A percentile compares a stretch with the other conserved stretches of the same genome.
Conservation (phyloP, 1,140 invertebrate species). For the Grapholita molesta region DNA sequence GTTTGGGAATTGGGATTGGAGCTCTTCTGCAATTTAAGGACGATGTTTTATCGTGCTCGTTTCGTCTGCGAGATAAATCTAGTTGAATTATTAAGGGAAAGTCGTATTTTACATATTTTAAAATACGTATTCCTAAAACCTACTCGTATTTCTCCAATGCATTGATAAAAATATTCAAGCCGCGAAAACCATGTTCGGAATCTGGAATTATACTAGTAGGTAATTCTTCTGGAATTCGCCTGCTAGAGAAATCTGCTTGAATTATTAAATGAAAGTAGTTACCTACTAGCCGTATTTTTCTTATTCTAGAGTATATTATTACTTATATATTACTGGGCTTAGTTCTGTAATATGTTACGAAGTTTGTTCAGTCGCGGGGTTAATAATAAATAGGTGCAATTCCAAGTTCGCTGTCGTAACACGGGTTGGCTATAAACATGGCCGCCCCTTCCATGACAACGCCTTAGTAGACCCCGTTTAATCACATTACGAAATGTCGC, state of each 20-base stretch:
- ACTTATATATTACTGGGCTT: neutral
- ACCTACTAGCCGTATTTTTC: neutral
- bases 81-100: constrained; percentile 3
- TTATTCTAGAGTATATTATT: neutral
- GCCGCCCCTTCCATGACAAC: neutral
- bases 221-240: neutral
- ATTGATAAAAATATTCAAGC: too few relatives aligned
- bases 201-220: too few relatives aligned
- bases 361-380: neutral
- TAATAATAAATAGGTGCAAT: constrained; percentile 12
- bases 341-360: neutral
- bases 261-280: neutral
- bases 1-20: neutral
- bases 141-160: too few relatives aligned
- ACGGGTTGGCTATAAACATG: neutral
- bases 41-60: constrained; percentile 9
- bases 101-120: neutral
- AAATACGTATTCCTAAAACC: too few relatives aligned
- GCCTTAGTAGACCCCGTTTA: neutral
- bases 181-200: too few relatives aligned
- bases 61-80: constrained; percentile 13
- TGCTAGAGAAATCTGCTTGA: neutral
- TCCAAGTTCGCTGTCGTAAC: neutral
- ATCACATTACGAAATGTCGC: neutral
- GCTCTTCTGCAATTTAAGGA: constrained; percentile 1